Base-by-base conservation (phyloP, 1,140 invertebrate genomes). In the Zaprionus lachaisei region DNA sequence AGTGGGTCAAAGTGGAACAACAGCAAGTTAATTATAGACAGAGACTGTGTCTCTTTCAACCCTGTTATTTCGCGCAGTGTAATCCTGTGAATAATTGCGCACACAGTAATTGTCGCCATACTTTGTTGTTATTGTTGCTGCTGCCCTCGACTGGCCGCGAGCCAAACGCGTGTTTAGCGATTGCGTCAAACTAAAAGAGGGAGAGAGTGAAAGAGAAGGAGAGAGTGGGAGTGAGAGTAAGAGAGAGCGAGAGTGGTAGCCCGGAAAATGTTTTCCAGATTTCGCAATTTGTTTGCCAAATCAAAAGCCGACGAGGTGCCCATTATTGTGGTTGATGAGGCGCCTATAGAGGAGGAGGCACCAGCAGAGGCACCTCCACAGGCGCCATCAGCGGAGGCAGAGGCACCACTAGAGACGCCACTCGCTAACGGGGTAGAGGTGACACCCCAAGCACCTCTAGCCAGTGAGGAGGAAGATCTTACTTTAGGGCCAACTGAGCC, bases 261-360 rank as follows among this genome's bases (percentile, higher is more conserved):
- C 15, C 12, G 54, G 5, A 77, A 80, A 77, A 92, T 92, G 91
- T 92, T 92, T 78, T 73, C 91, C 63, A 76, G 91, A 85, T 92
- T 92, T 91, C 91, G 91, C 41, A 92, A 92, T 81, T 70, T 92
- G 55, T 92, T 92, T 81, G 87, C 79, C 64, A 92, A 91, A 79
- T 68, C 83, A 9, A 92, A 89, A 69, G 70, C 72, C 12, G 81
- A 84, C 0, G 83, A 75, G 3, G 72, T 87, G 41, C 84, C 84
- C 51, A 84, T 62, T 22, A 87, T 87, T 72, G 78, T 89, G 12
- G 81, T 87, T 2, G 65, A 69, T 5, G 83, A 80, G 9, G 66
- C 69, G 1, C 73, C 81, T 22, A 22, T 28, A 0, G 72, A 62
- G 0, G 56, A n/a, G 60, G 12, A 7, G 7, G 5, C 31, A 31